Percentiles rank a stretch among this genome's conserved stretches.
Evolutionary conservation across 2,113 vertebrate species (phyloP).

Genomic region (Epinephelus fuscoguttatus): DNA sequence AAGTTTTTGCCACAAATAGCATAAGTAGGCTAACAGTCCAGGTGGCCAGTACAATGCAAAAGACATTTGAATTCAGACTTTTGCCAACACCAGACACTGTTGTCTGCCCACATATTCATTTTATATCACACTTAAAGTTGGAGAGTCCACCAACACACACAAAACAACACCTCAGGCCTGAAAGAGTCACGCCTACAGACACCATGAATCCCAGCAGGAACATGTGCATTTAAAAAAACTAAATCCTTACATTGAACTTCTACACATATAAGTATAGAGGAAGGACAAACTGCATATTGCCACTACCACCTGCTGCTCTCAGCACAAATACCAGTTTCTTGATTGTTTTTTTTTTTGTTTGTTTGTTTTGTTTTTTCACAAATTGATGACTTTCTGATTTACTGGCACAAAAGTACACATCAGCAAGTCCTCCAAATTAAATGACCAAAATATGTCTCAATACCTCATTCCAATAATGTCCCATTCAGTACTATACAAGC

Average conservation of each 20-base stretch:
- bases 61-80: constrained; percentile 27
- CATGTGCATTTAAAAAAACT: background rate
- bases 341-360: background rate
- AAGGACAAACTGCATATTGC: background rate
- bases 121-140: constrained; percentile 55
- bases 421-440: background rate
- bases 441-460: background rate
- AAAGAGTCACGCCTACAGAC: constrained; percentile 55
- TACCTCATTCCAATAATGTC: background rate
- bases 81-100: constrained; percentile 35
- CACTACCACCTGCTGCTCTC: constrained; percentile 6
- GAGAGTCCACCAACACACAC: constrained; percentile 42
- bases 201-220: constrained; percentile 31
- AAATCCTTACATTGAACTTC: background rate
- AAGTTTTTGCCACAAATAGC: constrained; percentile 18
- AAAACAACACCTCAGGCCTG: constrained; percentile 54
- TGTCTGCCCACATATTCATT: constrained; percentile 57
- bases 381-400: background rate
- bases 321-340: background rate
- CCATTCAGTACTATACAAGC: background rate
- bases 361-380: background rate
- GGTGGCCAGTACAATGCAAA: constrained; percentile 55
- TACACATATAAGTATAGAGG: background rate
- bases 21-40: constrained; percentile 39
- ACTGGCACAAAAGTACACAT: background rate